These are phyloP conservation scores for Caenorhabditis latens DNA, from an alignment of 1,140 invertebrate species.

Conservation along the genomic window DNA sequence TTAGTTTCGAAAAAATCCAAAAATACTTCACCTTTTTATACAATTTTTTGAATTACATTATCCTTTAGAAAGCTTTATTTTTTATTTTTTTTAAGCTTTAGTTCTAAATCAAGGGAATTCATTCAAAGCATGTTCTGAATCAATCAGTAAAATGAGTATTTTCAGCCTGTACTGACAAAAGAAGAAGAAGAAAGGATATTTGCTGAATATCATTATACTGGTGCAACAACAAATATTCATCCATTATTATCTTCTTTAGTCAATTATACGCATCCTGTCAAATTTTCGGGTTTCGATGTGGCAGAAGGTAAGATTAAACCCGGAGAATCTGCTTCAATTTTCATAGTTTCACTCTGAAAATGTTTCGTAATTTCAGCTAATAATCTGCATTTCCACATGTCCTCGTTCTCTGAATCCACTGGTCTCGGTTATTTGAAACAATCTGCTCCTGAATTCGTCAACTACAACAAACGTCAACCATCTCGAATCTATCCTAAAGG, in stretches of 20 bases:
- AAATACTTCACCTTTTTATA: too few relatives aligned
- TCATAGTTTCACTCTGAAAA: too few relatives aligned
- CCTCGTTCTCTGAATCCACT: constrained; percentile 95
- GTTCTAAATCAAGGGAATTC: not conserved
- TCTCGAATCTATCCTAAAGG: constrained; percentile 98
- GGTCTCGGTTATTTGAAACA: constrained; percentile 94
- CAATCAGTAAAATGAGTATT: constrained; percentile 20
- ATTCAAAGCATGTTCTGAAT: not conserved
- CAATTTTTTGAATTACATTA: too few relatives aligned
- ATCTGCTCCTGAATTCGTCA: constrained; percentile 96
- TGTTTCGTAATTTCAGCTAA: constrained; percentile 83
- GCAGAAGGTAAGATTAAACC: constrained; percentile 86
- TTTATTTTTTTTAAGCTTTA: constrained; percentile 48
- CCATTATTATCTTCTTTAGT: constrained; percentile 98
- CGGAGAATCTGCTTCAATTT: too few relatives aligned
- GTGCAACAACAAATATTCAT: constrained; percentile 98
- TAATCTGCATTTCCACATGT: constrained; percentile 97
- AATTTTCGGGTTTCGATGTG: constrained; percentile 97
- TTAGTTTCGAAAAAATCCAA: too few relatives aligned
- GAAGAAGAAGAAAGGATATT: constrained; percentile 82
- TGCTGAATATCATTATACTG: constrained; percentile 86
- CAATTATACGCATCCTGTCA: constrained; percentile 99
- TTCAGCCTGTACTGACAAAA: constrained; percentile 79
- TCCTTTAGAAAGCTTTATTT: constrained; percentile 17
- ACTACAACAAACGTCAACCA: constrained; percentile 99